Percentiles rank a stretch among this genome's conserved stretches.
Conservation (phyloP, 2,888 invertebrate species). For the Gastracanthus pulcherrimus region DNA sequence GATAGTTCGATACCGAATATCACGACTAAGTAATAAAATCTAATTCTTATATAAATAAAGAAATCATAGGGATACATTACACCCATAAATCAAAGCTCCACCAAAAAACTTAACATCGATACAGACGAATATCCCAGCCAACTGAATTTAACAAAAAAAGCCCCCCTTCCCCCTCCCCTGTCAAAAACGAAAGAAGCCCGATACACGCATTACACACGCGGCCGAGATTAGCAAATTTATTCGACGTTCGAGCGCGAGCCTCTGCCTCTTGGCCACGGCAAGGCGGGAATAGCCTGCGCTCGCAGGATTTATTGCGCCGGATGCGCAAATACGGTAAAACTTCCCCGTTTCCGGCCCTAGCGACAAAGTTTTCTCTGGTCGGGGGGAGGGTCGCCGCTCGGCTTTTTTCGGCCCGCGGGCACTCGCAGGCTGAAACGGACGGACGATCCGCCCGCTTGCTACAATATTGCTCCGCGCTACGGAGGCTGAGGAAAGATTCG, state of each 20-base stretch:
- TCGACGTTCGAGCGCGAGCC: constrained; percentile 55
- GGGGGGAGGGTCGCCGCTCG: constrained; percentile 44
- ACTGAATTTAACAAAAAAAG: no score
- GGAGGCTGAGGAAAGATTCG: no score
- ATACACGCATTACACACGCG: neutral
- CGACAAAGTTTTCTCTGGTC: constrained; percentile 73
- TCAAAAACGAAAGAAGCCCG: neutral
- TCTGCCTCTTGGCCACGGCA: constrained; percentile 65
- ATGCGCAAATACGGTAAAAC: constrained; percentile 77
- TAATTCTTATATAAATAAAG: no score
- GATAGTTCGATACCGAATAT: no score
- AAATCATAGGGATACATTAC: no score
- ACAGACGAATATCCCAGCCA: no score
- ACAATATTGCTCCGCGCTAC: constrained; percentile 39
- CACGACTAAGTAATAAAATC: no score
- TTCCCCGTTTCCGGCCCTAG: constrained; percentile 75
- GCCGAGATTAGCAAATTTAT: constrained; percentile 55
- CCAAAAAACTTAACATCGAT: no score
- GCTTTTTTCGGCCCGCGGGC: constrained; percentile 51
- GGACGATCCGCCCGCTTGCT: constrained; percentile 23
- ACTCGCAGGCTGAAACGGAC: constrained; percentile 31
- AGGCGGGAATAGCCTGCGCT: constrained; percentile 57
- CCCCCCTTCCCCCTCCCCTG: no score
- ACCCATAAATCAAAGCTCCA: no score
- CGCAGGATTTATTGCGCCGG: constrained; percentile 74